Base-by-base conservation (phyloP, 2,888 invertebrate genomes). In the Macrophya alboannulata region DNA sequence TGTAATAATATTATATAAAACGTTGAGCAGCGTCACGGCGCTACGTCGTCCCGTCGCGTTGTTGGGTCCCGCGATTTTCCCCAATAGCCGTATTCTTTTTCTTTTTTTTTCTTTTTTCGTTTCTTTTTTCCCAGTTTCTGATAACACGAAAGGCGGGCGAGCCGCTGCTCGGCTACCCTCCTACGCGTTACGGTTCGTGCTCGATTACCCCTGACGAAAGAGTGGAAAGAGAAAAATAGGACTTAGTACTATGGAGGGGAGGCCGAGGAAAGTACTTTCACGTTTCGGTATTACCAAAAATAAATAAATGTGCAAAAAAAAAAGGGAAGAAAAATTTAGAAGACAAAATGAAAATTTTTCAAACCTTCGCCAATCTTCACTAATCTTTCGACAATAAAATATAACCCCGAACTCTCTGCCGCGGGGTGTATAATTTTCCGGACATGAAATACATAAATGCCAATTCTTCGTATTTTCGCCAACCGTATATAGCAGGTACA, bases 161-260 rank as follows among this genome's bases (percentile, higher is more conserved):
- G 25, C 31, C 6, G 25, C 8, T n/a, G 5, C 10, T 15, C n/a
- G 65, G 48, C 21, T 12, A 77, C 81, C 81, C 21, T 43, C 43
- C 59, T 12, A 81, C 81, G 43, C 62, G 81, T 81, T 43, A 81
- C 48, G 81, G 62, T 81, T 62, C 81, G n/a, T 59, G 37, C 43
- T 62, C 43, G 81, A 81, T 81, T 81, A 81, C 81, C 81, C 81
- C 62, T 81, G 62, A 81, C 81, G 43, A 62, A 81, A 62, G 62
- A 62, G 62, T 59, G 25, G 81, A 81, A 25, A 4, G 40, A 62
- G 43, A 17, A 81, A 12, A 40, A 40, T 5, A 43, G 25, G 37
- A 45, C 31, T 31, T 40, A 77, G 51, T 8, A 31, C 10, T 10
- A 51, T n/a, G 37, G 5, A 12, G 21, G 15, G 48, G 6, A 15